A percentile compares a stretch with the other conserved stretches of the same genome.
phyloP scores from a whole-genome alignment of 1,140 invertebrate genomes.

The Drosophila miranda region DNA sequence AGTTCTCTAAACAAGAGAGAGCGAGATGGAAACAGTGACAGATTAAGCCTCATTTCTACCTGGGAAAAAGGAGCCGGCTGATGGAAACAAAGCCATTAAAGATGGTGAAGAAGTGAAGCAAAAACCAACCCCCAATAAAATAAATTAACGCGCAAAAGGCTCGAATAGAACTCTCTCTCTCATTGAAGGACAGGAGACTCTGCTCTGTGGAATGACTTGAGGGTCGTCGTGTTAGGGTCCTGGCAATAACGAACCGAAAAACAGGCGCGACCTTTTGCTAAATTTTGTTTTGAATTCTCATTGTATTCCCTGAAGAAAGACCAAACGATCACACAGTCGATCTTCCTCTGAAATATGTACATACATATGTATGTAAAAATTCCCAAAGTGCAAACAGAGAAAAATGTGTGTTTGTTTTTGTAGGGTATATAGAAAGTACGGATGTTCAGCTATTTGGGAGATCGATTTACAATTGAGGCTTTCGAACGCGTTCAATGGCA shows the following conservation, averaged over 20 bases:
- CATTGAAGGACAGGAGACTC: not conserved
- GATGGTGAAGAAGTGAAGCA: constrained; percentile 20
- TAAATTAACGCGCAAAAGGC: constrained; percentile 70
- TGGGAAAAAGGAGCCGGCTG: constrained; percentile 17
- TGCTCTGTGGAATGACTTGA: constrained; percentile 27
- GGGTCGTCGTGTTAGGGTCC: constrained; percentile 2
- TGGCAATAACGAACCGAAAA: constrained; percentile 18
- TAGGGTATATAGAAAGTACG: too few species aligned
- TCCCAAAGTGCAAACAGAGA: constrained; percentile 2
- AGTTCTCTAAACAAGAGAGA: not conserved
- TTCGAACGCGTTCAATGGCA: constrained; percentile 43
- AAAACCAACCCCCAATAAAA: constrained; percentile 61
- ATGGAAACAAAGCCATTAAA: constrained; percentile 39
- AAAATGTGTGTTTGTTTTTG: too few species aligned
- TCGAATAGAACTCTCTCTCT: not conserved
- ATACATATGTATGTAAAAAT: constrained; percentile 1
- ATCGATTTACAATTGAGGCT: constrained; percentile 34
- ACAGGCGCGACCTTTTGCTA: constrained; percentile 65
- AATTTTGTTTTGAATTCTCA: constrained; percentile 35
- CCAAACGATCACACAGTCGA: not conserved
- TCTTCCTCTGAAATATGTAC: not conserved
- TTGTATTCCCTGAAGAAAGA: constrained; percentile 23
- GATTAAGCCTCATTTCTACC: constrained; percentile 47
- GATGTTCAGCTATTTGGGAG: constrained; percentile 5
- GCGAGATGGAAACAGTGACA: constrained; percentile 5